These are phyloP conservation scores for Oreamnos americanus DNA, from an alignment of 2,113 vertebrate genomes.

Conservation along the genomic window DNA sequence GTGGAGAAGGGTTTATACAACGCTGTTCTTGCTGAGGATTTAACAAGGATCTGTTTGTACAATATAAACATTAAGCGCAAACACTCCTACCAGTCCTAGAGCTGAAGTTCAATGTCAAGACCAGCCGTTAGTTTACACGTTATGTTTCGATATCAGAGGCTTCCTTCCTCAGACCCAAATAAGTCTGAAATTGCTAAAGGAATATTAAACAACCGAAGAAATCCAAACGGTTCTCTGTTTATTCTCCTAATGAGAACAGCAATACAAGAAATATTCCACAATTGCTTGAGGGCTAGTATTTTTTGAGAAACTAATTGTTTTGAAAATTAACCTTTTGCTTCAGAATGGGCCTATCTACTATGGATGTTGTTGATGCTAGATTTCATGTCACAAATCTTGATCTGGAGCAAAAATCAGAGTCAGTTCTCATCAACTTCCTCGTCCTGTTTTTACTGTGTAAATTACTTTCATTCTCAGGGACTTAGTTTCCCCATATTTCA, in stretches of 20 bases:
- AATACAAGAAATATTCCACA: constrained; percentile 22
- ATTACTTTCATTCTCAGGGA: neutral
- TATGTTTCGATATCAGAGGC: constrained; percentile 41
- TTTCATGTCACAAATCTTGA: neutral
- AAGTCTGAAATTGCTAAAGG: constrained; percentile 50
- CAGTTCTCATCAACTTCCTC: neutral
- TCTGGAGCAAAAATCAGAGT: neutral
- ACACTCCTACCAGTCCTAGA: neutral
- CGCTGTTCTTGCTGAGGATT: neutral
- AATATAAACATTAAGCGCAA: constrained; percentile 53
- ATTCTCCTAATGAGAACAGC: constrained; percentile 47
- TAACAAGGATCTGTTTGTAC: constrained; percentile 33
- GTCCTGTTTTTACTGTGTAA: neutral
- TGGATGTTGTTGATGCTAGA: neutral
- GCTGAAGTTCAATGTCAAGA: constrained; percentile 64
- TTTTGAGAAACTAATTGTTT: constrained; percentile 53
- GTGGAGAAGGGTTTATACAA: neutral
- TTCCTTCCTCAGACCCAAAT: constrained; percentile 55
- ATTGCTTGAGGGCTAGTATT: constrained; percentile 19
- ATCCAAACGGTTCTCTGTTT: constrained; percentile 37
- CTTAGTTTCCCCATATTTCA: constrained; percentile 18
- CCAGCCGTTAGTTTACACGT: constrained; percentile 1
- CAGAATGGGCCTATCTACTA: constrained; percentile 17
- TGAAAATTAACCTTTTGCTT: constrained; percentile 60
- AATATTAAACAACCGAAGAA: constrained; percentile 29